Evolutionary conservation across 2,113 vertebrate species (phyloP), one percentile per base, ranked within the genome.

Genomic region (Eudorcas thomsonii): DNA sequence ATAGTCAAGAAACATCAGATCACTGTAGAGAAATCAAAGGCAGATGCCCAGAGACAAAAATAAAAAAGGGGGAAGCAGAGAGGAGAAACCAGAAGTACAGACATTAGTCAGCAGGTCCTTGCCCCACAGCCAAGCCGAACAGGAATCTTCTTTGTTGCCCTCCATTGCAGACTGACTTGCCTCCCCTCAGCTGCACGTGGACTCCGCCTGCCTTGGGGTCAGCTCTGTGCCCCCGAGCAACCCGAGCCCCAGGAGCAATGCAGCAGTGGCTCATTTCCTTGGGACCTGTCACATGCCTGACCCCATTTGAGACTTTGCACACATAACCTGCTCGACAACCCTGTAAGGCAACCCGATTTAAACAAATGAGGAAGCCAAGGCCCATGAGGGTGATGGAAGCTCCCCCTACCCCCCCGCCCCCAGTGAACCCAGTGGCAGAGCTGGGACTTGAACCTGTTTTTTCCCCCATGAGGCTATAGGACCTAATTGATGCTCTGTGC

Each of bases 271-370:
- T 48, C 12, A 17, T 7, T 12, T 82, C 74, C 28, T 28, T 1
- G 21, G 62, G 4, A 9, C 30, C 50, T 2, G 2, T 4, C 2
- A 26, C 0, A 0, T 0, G 13, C 33, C 67, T 13, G 4, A 15
- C 0, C 0, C 28, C 1, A 30, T 16, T 36, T 12, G 6, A 26
- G 57, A 50, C 48, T 13, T 14, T 6, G 12, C 57, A 28, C 3
- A 21, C 1, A 3, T 6, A n/a, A 87, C 17, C 39, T 16, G 7
- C 45, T n/a, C 11, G 0, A 16, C 23, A 5, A 17, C 8, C 2
- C 43, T 4, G 4, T 13, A 23, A 54, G 39, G 23, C 2, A 23
- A 30, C 36, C 30, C 6, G 1, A 10, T 21, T 15, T 52, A 4
- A 90, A 74, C 23, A 48, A 25, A 25, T 1, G 28, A 60, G 71